Evolutionary conservation across 2,797 vertebrate species (phyloP).

Genomic region (Hydrocynus forskahlii): DNA sequence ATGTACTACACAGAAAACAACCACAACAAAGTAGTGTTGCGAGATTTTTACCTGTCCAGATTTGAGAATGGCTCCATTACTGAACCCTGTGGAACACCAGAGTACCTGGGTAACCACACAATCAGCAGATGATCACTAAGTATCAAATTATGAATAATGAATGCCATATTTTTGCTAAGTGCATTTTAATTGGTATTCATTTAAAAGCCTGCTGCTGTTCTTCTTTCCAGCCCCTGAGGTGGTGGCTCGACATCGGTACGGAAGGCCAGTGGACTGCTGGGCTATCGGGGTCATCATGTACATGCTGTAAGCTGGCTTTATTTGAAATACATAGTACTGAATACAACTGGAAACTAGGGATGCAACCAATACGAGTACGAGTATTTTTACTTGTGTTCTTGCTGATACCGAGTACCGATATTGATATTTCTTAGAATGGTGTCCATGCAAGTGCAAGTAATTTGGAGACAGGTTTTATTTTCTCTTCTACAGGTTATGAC

Average conservation of each 20-base stretch:
- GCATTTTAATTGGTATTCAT: not conserved
- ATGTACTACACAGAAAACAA: conserved; percentile 81
- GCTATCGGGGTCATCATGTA: conserved; percentile 88
- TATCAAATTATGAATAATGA: not conserved
- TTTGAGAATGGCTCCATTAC: conserved; percentile 89
- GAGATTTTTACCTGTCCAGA: conserved; percentile 87
- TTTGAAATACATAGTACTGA: not conserved
- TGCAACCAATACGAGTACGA: too few species aligned
- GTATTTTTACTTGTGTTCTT: too few species aligned
- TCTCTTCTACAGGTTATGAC: too few species aligned
- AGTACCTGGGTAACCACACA: conserved; percentile 80
- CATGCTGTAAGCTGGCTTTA: conserved; percentile 82
- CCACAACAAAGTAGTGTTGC: conserved; percentile 87
- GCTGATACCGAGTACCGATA: too few species aligned
- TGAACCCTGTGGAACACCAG: conserved; percentile 87
- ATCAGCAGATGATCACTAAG: not conserved
- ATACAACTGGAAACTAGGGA: not conserved
- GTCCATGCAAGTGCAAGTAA: too few species aligned
- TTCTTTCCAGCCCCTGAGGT: conserved; percentile 82
- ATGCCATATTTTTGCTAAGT: not conserved
- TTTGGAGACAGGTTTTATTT: too few species aligned
- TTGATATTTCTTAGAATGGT: too few species aligned
- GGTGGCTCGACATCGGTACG: conserved; percentile 86
- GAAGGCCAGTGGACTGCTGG: conserved; percentile 89
- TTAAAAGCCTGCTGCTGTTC: conserved; percentile 16